A percentile compares a stretch with the other conserved stretches of the same genome.
phyloP scores from a whole-genome alignment of 2,113 vertebrate species.

The Psephotus haematonotus region DNA sequence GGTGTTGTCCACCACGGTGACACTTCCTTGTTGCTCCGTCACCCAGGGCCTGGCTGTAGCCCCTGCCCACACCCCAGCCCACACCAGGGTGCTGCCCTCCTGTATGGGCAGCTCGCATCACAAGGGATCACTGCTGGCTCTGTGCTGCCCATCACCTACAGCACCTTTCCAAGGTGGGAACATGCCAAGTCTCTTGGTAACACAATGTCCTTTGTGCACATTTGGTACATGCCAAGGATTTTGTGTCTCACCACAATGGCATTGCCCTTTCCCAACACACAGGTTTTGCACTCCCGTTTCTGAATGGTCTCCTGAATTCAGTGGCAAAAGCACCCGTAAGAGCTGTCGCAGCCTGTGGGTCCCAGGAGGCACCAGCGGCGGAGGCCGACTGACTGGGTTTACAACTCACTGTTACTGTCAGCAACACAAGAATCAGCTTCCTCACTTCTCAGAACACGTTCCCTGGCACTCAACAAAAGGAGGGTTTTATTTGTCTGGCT shows the following conservation, averaged over 20 bases:
- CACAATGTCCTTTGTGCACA: not conserved
- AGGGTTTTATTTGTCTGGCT: not conserved
- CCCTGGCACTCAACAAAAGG: not conserved
- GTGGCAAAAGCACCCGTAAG: not conserved
- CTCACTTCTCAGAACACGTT: not conserved
- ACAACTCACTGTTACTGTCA: not conserved
- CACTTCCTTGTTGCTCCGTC: fast-evolving
- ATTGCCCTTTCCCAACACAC: not conserved
- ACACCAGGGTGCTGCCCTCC: fast-evolving
- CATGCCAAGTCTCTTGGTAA: not conserved
- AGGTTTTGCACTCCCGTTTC: not conserved
- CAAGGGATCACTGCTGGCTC: not conserved
- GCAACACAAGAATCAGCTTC: not conserved
- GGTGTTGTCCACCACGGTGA: not conserved
- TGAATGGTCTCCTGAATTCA: not conserved
- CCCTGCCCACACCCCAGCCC: not conserved
- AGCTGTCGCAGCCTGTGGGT: not conserved
- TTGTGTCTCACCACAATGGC: not conserved
- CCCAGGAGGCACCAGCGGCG: not conserved
- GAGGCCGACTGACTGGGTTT: not conserved
- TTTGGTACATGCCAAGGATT: not conserved
- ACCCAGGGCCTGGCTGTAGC: no score
- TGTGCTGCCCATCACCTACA: not conserved
- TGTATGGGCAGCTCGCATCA: not conserved
- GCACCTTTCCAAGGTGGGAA: not conserved